Percentiles rank a stretch among this genome's conserved stretches.
These are phyloP conservation scores for Triplophysa rosa DNA, from an alignment of 2,113 vertebrate species.

Conservation along the genomic window DNA sequence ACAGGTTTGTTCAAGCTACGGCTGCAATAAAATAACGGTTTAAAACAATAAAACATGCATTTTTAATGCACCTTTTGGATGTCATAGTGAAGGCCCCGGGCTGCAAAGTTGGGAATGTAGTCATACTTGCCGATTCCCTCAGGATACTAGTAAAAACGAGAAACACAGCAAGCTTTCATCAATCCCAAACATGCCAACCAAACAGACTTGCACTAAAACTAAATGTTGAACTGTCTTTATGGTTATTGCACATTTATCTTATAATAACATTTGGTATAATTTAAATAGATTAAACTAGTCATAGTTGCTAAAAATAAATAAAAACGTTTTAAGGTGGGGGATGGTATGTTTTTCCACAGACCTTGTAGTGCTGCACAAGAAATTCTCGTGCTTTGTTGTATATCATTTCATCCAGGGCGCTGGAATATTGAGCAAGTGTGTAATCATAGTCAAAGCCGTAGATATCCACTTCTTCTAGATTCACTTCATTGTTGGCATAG, in stretches of 20 bases:
- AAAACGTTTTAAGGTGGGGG: too few relatives aligned
- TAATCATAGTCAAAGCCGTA: slow-evolving; percentile 83
- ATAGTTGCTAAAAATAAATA: neutral
- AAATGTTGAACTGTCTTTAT: neutral
- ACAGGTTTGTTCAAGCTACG: neutral
- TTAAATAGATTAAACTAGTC: neutral
- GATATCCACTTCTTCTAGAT: slow-evolving; percentile 75
- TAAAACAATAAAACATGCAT: neutral
- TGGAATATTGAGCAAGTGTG: slow-evolving; percentile 80
- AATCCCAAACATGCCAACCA: neutral
- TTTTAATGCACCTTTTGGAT: slow-evolving; percentile 77
- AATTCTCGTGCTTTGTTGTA: slow-evolving; percentile 72
- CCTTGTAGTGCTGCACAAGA: slow-evolving; percentile 77
- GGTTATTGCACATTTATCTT: neutral
- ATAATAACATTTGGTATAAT: neutral
- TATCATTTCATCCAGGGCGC: slow-evolving; percentile 72
- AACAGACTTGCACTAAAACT: neutral
- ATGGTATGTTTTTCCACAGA: slow-evolving; percentile 44
- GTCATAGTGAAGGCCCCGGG: slow-evolving; percentile 83
- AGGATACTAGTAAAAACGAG: slow-evolving; percentile 72
- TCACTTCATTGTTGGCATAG: slow-evolving; percentile 83
- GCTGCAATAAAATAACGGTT: neutral
- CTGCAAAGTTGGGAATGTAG: slow-evolving; percentile 80
- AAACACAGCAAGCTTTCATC: neutral
- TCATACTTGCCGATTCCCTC: slow-evolving; percentile 76